Evolutionary conservation across 2,888 invertebrate genomes (phyloP).

Genomic region (Ectobius pallidus): DNA sequence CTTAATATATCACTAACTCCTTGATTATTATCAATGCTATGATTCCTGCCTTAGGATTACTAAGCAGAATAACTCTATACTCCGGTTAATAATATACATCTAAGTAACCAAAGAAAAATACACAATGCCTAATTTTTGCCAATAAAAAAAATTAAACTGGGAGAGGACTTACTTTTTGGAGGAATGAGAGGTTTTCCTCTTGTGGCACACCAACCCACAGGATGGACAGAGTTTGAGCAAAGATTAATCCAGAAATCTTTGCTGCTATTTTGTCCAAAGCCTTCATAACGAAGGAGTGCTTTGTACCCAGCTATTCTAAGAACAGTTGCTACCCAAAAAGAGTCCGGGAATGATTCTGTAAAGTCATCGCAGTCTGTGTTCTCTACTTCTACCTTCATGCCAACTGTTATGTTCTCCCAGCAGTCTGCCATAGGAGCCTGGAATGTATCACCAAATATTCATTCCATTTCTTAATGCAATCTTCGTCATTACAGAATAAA

Average conservation of each 20-base stretch:
- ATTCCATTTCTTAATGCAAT: no score
- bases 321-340: conserved; percentile 97
- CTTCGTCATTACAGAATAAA: no score
- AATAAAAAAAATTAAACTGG: no score
- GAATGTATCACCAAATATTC: no score
- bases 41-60: no score
- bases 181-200: conserved; percentile 94
- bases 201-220: conserved; percentile 97
- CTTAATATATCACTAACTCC: no score
- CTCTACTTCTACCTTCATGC: conserved; percentile 92
- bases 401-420: conserved; percentile 85
- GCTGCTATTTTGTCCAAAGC: conserved; percentile 84
- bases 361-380: conserved; percentile 87
- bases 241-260: conserved; percentile 98
- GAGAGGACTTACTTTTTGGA: conserved; percentile 69
- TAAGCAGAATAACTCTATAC: no score
- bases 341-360: conserved; percentile 79
- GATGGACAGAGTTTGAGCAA: conserved; percentile 93
- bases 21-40: no score
- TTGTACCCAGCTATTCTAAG: conserved; percentile 74
- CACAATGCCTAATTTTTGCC: no score
- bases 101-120: no score
- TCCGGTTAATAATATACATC: no score
- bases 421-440: conserved; percentile 85
- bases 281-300: conserved; percentile 77